Evolutionary conservation across 2,888 invertebrate species (phyloP).

Genomic region (Clepsis dumicolana): DNA sequence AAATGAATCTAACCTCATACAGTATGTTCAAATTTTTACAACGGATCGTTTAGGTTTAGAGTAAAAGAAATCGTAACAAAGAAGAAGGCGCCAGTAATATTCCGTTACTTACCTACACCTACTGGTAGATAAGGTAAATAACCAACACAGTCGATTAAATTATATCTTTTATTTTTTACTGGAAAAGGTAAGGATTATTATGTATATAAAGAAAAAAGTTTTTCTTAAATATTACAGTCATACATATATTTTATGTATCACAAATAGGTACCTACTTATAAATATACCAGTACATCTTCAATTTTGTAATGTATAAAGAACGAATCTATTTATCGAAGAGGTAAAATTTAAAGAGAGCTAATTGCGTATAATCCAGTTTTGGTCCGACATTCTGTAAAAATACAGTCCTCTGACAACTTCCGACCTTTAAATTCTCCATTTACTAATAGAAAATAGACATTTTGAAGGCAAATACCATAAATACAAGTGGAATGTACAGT

Average conservation of each 20-base stretch:
- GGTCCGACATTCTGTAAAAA: conserved; percentile 74
- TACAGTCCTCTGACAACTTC: conserved; percentile 57
- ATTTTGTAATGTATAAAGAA: conserved; percentile 48
- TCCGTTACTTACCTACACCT: no score
- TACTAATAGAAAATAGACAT: conserved; percentile 70
- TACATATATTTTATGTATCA: conserved; percentile 42
- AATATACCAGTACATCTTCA: conserved; percentile 42
- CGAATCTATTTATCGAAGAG: conserved; percentile 46
- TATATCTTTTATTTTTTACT: conserved; percentile 38
- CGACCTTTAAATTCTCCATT: conserved; percentile 55
- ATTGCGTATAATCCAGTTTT: conserved; percentile 62
- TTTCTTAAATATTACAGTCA: conserved; percentile 41
- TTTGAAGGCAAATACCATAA: conserved; percentile 74
- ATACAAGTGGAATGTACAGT: conserved; percentile 84
- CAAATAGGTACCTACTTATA: conserved; percentile 40
- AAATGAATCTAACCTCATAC: no score
- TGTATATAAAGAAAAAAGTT: conserved; percentile 39
- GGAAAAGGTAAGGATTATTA: conserved; percentile 41
- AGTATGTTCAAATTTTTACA: no score
- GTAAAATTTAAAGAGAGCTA: conserved; percentile 71
- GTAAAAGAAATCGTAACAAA: no score
- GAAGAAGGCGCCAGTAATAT: no score
- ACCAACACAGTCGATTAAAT: conserved; percentile 25
- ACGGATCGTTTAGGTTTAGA: no score
- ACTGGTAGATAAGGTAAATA: background rate